phyloP scores from a whole-genome alignment of 2,888 invertebrate species.

The Tanaodytes sp. region DNA sequence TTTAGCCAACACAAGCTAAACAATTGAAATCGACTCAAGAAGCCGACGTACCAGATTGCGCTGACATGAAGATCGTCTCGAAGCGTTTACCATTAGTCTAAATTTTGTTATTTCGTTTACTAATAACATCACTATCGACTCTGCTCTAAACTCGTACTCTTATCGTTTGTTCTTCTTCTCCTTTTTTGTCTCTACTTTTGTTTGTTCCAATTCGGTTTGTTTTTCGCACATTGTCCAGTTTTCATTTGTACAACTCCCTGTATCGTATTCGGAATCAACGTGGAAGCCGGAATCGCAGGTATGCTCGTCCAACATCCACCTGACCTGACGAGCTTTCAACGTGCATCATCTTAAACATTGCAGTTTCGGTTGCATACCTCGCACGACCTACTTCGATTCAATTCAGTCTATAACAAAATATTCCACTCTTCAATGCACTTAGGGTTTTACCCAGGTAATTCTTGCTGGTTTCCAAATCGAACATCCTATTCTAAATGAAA shows the following conservation, averaged over 20 bases:
- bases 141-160: conserved; percentile 52
- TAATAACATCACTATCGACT: conserved; percentile 63
- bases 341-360: conserved; percentile 19
- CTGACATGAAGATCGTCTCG: conserved; percentile 64
- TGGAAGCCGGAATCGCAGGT: background rate
- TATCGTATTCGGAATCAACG: conserved; percentile 34
- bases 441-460: too few species aligned
- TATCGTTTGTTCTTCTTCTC: background rate
- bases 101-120: conserved; percentile 32
- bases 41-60: conserved; percentile 73
- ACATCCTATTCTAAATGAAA: too few species aligned
- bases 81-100: conserved; percentile 57
- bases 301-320: background rate
- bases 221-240: conserved; percentile 6
- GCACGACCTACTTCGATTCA: conserved; percentile 21
- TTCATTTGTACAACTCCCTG: conserved; percentile 60
- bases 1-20: conserved; percentile 26
- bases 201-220: background rate
- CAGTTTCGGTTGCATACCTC: conserved; percentile 18
- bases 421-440: too few species aligned
- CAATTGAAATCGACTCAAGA: conserved; percentile 26
- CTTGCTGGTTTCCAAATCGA: too few species aligned
- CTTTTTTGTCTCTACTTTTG: background rate
- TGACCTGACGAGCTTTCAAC: conserved; percentile 1
- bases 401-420: too few species aligned